Evolutionary conservation across 2,888 invertebrate species (phyloP).

Genomic region (Drosophila diplacantha): DNA sequence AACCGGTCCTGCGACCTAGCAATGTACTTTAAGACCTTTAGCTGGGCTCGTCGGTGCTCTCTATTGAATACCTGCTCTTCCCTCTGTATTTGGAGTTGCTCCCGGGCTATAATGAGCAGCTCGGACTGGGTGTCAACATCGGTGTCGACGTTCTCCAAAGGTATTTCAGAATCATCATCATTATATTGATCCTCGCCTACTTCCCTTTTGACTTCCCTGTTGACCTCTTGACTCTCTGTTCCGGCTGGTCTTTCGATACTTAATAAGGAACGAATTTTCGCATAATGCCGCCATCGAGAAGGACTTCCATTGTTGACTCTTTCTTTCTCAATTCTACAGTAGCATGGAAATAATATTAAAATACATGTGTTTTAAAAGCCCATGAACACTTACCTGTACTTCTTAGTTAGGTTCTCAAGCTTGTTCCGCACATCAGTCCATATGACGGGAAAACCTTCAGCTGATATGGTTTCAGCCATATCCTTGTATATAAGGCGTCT

Average conservation of each 20-base stretch:
- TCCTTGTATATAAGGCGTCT: neutral
- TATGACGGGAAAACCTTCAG: neutral
- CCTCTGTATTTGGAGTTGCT: conserved; percentile 1
- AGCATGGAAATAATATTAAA: neutral
- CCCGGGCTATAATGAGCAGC: neutral
- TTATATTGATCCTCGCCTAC: neutral
- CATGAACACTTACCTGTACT: neutral
- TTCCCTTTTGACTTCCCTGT: neutral
- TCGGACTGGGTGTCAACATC: neutral
- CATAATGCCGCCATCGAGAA: conserved; percentile 1
- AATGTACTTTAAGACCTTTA: neutral
- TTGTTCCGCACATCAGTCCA: conserved; percentile 7
- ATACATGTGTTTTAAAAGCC: too few relatives aligned
- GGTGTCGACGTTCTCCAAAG: neutral
- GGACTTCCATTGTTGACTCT: neutral
- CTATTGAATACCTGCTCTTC: neutral
- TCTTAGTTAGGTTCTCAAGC: conserved; percentile 1
- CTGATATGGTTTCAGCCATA: neutral
- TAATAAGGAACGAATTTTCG: neutral
- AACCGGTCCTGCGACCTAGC: conserved; percentile 1
- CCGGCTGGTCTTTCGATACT: too few relatives aligned
- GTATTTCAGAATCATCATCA: neutral
- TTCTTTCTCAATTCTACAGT: neutral
- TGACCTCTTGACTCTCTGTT: neutral
- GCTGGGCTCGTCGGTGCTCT: neutral